Evolutionary conservation across 2,797 vertebrate genomes (phyloP).

Genomic region (Nannoperca obscura): DNA sequence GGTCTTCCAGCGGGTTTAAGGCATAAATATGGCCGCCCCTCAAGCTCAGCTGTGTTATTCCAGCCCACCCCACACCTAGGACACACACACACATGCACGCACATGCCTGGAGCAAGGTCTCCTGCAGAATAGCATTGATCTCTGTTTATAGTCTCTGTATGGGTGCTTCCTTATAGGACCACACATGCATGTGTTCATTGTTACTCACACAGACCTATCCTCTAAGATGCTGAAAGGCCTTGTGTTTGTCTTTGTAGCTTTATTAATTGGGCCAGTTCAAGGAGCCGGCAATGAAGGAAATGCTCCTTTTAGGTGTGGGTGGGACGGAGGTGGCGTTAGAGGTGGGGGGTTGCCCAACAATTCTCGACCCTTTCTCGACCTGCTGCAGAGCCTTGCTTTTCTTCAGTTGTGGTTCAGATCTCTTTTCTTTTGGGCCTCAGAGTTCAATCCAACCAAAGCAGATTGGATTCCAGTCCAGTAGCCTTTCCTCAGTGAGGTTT

Average conservation of each 20-base stretch:
- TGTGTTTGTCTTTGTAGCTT: conserved; percentile 63
- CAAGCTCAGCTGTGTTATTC: conserved; percentile 82
- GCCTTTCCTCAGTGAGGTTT: conserved; percentile 56
- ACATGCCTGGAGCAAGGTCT: conserved; percentile 77
- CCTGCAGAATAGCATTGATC: conserved; percentile 79
- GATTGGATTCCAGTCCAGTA: conserved; percentile 72
- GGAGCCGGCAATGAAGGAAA: conserved; percentile 43
- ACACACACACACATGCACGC: conserved; percentile 67
- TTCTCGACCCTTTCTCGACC: conserved; percentile 59
- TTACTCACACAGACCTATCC: conserved; percentile 53
- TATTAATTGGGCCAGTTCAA: conserved; percentile 65
- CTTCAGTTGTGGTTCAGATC: conserved; percentile 66
- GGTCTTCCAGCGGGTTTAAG: conserved; percentile 59
- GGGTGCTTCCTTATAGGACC: conserved; percentile 83
- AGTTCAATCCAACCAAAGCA: conserved; percentile 66
- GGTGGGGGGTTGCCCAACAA: conserved; percentile 45
- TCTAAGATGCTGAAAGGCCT: conserved; percentile 59
- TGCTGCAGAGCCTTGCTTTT: conserved; percentile 58
- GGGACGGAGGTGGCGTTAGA: conserved; percentile 50
- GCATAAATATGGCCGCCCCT: conserved; percentile 75
- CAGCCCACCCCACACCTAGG: conserved; percentile 71
- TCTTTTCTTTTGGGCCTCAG: conserved; percentile 71
- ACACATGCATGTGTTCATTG: conserved; percentile 70
- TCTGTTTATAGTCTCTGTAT: conserved; percentile 81
- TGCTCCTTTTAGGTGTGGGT: conserved; percentile 59